Conservation (phyloP, 2,113 vertebrate genomes). For the Dromiciops gliroides region DNA sequence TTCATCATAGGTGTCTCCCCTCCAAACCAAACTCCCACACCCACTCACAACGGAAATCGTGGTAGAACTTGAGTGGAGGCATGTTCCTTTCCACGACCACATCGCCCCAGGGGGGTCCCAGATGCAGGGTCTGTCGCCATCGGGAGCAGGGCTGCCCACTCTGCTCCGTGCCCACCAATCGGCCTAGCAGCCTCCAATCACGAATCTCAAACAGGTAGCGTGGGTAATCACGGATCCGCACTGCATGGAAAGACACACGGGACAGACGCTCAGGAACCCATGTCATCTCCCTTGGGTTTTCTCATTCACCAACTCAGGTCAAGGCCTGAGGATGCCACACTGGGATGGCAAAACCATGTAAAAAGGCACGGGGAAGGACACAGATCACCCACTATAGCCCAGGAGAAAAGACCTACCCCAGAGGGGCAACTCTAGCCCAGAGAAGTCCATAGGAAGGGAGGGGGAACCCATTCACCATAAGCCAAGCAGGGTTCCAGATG, state of each 20-base stretch:
- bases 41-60: conserved; percentile 95
- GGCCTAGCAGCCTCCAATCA: conserved; percentile 93
- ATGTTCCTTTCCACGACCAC: conserved; percentile 93
- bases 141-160: conserved; percentile 91
- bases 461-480: neutral
- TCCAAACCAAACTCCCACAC: conserved; percentile 30
- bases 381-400: neutral
- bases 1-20: conserved; percentile 17
- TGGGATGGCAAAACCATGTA: conserved; percentile 24
- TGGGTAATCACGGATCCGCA: conserved; percentile 96
- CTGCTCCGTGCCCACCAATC: conserved; percentile 94
- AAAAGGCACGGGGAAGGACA: conserved; percentile 19
- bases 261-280: neutral
- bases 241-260: conserved; percentile 61
- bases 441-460: conserved; percentile 33
- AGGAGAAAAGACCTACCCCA: neutral
- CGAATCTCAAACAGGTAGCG: conserved; percentile 98
- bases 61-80: conserved; percentile 97
- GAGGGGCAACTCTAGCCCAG: neutral
- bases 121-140: conserved; percentile 88
- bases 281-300: neutral
- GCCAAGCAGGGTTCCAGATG: neutral
- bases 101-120: conserved; percentile 94
- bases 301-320: conserved; percentile 23
- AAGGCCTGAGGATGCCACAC: conserved; percentile 19